These are phyloP conservation scores for Lymantria dispar DNA, from an alignment of 2,888 invertebrate genomes.

Conservation along the genomic window DNA sequence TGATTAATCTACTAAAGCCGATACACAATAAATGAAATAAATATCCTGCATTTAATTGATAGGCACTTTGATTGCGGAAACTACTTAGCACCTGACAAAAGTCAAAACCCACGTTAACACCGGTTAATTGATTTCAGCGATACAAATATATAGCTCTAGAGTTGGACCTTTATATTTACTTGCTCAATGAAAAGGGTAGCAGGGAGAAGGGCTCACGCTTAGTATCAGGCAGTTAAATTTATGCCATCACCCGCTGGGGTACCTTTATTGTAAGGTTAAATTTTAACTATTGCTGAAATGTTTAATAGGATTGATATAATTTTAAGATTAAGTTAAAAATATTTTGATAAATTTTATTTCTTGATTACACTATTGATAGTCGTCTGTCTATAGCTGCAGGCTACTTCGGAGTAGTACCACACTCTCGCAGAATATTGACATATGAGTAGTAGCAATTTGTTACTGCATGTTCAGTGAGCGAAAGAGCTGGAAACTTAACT, in stretches of 20 bases:
- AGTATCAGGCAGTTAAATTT: slow-evolving; percentile 21
- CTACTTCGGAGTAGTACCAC: too few relatives aligned
- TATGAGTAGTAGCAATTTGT: too few relatives aligned
- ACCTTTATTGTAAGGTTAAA: slow-evolving; percentile 1
- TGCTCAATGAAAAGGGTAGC: slow-evolving; percentile 4
- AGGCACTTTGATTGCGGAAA: not conserved
- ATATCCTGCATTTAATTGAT: not conserved
- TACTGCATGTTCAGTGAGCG: too few relatives aligned
- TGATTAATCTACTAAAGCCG: too few relatives aligned
- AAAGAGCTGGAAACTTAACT: too few relatives aligned
- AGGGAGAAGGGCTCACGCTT: not conserved
- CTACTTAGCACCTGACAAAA: slow-evolving; percentile 8
- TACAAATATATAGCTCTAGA: slow-evolving; percentile 6
- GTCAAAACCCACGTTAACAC: slow-evolving; percentile 9
- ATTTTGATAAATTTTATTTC: too few relatives aligned
- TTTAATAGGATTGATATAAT: too few relatives aligned
- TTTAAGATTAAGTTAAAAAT: too few relatives aligned
- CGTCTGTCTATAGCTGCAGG: too few relatives aligned
- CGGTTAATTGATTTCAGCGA: slow-evolving; percentile 26
- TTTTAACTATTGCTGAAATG: not conserved
- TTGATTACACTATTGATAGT: too few relatives aligned
- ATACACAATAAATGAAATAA: not conserved
- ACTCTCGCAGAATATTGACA: too few relatives aligned
- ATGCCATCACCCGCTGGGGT: slow-evolving; percentile 12
- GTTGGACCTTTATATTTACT: slow-evolving; percentile 22